Conservation (phyloP, 2,888 invertebrate genomes). For the Rotaria sp. region DNA sequence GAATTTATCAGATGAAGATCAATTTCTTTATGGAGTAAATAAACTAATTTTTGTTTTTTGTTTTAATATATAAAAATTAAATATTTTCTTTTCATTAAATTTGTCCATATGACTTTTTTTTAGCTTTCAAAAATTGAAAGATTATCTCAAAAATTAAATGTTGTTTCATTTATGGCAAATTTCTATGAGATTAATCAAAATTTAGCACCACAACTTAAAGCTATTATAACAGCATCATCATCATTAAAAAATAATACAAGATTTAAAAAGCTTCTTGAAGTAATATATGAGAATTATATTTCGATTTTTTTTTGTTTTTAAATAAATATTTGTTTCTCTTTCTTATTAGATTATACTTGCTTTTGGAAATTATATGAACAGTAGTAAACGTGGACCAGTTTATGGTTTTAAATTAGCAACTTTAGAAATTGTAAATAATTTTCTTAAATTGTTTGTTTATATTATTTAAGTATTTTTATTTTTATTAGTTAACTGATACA, state of each 20-base stretch:
- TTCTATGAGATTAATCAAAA: constrained; percentile 86
- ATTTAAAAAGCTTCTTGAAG: constrained; percentile 76
- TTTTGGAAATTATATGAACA: constrained; percentile 96
- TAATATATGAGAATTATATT: background rate
- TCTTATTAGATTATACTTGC: constrained; percentile 69
- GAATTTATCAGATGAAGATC: constrained; percentile 87
- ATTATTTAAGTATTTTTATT: constrained; percentile 34
- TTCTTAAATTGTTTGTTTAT: constrained; percentile 6
- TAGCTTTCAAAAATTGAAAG: constrained; percentile 80
- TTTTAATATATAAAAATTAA: background rate
- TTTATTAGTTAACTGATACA: constrained; percentile 70
- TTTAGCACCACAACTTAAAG: constrained; percentile 87
- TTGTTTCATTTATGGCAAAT: constrained; percentile 94
- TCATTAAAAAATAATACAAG: constrained; percentile 85
- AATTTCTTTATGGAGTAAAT: constrained; percentile 67
- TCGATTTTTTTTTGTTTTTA: no score
- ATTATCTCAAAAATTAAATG: constrained; percentile 80
- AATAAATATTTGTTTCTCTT: background rate
- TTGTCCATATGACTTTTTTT: constrained; percentile 42
- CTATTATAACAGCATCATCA: constrained; percentile 85
- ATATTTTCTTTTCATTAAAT: no score
- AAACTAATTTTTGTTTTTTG: background rate
- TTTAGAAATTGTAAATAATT: constrained; percentile 67
- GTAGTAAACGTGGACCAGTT: constrained; percentile 88
- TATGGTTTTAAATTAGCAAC: constrained; percentile 96